Conservation (phyloP, 53 echinoderm and acorn worm genomes). For the Echinometra lucunter region DNA sequence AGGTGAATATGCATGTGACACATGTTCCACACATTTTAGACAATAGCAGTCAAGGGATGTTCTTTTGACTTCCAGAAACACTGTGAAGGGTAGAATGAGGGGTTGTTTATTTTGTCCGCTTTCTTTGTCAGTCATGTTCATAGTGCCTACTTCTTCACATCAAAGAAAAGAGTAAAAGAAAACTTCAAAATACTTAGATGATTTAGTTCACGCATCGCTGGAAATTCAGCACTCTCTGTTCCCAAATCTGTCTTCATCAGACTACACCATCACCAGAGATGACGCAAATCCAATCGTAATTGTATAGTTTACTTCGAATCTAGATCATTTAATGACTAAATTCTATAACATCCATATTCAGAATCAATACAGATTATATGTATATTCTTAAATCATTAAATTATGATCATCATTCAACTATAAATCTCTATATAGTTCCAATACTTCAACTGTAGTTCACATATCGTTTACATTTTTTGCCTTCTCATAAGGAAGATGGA, state of each 20-base stretch:
- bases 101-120: too few species aligned
- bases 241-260: neutral
- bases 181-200: neutral
- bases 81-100: too few species aligned
- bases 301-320: neutral
- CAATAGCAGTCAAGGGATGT: too few species aligned
- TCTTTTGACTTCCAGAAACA: too few species aligned
- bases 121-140: too few species aligned
- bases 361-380: constrained; percentile 11
- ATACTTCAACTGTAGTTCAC: constrained; percentile 23
- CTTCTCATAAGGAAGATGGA: neutral
- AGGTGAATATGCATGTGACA: too few species aligned
- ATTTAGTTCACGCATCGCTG: neutral
- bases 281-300: neutral
- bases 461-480: neutral
- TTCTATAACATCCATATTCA: constrained; percentile 20
- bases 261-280: neutral
- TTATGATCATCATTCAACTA: neutral
- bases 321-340: constrained; percentile 55
- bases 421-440: constrained; percentile 36
- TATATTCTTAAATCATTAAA: neutral
- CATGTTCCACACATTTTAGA: too few species aligned
- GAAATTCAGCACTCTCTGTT: neutral
- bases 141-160: too few species aligned
- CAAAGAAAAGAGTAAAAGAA: neutral